Conservation (phyloP, 2,113 vertebrate genomes). For the Arenaria interpres region DNA sequence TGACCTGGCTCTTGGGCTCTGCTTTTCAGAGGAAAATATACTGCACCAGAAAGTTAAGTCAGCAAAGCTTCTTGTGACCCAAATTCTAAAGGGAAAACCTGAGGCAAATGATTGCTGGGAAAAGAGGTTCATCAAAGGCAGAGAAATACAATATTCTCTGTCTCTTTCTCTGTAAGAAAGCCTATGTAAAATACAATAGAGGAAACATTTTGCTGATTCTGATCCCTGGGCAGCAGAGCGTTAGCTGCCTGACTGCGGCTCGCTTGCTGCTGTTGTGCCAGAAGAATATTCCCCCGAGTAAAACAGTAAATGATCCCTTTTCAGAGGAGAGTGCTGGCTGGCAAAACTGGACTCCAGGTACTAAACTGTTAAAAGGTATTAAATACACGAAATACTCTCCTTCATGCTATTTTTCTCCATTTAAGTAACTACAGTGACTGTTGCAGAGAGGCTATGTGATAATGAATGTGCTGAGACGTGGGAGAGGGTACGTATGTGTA, state of each 20-base stretch:
- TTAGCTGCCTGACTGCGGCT: background rate
- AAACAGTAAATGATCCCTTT: background rate
- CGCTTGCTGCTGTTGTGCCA: background rate
- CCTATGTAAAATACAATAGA: background rate
- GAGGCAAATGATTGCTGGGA: conserved; percentile 29
- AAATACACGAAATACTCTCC: background rate
- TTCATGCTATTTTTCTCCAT: background rate
- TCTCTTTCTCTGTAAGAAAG: background rate
- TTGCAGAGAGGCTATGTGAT: background rate
- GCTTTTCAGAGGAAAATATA: conserved; percentile 14
- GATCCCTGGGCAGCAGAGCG: background rate
- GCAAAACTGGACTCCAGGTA: background rate
- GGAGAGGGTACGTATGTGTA: background rate
- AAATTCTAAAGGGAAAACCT: conserved; percentile 46
- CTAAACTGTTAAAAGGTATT: background rate
- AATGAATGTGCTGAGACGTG: background rate
- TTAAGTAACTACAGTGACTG: background rate
- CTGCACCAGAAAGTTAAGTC: conserved; percentile 23
- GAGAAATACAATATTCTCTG: conserved; percentile 24
- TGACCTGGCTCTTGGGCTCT: background rate
- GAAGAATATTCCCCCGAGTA: background rate
- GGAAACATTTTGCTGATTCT: conserved; percentile 11
- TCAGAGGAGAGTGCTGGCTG: background rate
- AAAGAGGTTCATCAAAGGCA: conserved; percentile 23
- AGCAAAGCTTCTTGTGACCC: conserved; percentile 40